Evolutionary conservation across 2,888 invertebrate species (phyloP).

Genomic region (Choristoneura rosaceana): DNA sequence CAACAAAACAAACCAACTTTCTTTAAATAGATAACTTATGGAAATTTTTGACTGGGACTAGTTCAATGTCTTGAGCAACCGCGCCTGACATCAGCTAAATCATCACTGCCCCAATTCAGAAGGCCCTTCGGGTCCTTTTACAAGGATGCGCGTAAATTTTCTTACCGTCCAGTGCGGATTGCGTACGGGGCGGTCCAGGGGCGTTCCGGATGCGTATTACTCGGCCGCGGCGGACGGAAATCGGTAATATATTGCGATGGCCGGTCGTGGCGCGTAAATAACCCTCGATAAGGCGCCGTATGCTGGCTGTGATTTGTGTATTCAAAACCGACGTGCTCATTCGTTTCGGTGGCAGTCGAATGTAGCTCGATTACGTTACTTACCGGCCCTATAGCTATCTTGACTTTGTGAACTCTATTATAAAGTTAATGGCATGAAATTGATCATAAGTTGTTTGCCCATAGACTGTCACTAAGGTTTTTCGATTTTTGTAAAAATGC

Average conservation of each 20-base stretch:
- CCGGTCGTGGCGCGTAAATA: constrained; percentile 70
- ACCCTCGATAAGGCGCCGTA: constrained; percentile 61
- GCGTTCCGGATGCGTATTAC: constrained; percentile 82
- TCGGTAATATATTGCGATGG: constrained; percentile 77
- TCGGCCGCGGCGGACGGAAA: constrained; percentile 80
- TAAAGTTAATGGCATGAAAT: too few species aligned
- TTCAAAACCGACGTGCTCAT: constrained; percentile 38
- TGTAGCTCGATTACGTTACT: background rate
- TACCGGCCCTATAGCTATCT: too few species aligned
- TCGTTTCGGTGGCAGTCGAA: background rate
- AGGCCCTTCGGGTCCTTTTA: background rate
- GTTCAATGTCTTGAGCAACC: too few species aligned
- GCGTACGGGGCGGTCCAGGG: constrained; percentile 60
- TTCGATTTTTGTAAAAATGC: too few species aligned
- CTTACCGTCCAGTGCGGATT: constrained; percentile 51
- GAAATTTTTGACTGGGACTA: too few species aligned
- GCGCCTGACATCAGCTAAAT: too few species aligned
- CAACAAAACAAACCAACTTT: too few species aligned
- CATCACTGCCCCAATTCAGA: too few species aligned
- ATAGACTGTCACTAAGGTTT: too few species aligned
- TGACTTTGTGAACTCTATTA: too few species aligned
- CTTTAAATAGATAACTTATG: too few species aligned
- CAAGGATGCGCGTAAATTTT: constrained; percentile 26
- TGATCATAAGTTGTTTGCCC: too few species aligned
- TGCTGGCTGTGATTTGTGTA: constrained; percentile 52